Base-by-base conservation (phyloP, 1,140 invertebrate genomes). In the Steinernema feltiae region DNA sequence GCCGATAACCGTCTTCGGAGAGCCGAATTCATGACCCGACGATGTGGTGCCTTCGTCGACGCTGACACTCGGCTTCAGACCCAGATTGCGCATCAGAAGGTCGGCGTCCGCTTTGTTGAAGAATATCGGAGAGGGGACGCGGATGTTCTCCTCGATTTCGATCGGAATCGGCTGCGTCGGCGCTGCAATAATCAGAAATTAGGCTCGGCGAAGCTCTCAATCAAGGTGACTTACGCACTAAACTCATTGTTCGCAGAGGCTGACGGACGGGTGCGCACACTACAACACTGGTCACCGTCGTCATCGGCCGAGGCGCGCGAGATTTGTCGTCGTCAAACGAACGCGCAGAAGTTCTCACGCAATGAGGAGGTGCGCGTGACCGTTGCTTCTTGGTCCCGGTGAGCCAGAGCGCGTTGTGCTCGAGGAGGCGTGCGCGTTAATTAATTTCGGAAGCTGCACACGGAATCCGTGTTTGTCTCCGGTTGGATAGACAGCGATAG, bases 301-400 rank as follows among this genome's bases (percentile, higher is more conserved):
- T 46, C 41, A 46, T 46, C n/a, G 41, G 41, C 41, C n/a, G n/a
- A n/a, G n/a, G 35, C 35, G 35, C 35, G 35, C 35, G 35, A 41
- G 53, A 63, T 3, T 12, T 63, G 53, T 63, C 3, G 53, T 15
- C 53, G 24, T 63, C 35, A 41, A 41, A 41, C 53, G 12, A 27
- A 17, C 53, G 7, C 7, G 53, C n/a, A n/a, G 24, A 63, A 21
- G 12, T 63, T 63, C 53, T 63, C 53, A 63, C 53, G 53, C 53
- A 63, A 63, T 3, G 53, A 63, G 53, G 53, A 63, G 53, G 53
- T 63, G 53, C 53, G 53, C 53, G 24, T 63, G 53, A n/a, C 53
- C 53, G 53, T 18, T 7, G 35, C 7, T 7, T 7, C 7, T 7
- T 41, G 35, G n/a, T n/a, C n/a, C n/a, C n/a, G n/a, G n/a, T n/a